phyloP scores from a whole-genome alignment of 2,888 invertebrate genomes.

The Meganola albula region DNA sequence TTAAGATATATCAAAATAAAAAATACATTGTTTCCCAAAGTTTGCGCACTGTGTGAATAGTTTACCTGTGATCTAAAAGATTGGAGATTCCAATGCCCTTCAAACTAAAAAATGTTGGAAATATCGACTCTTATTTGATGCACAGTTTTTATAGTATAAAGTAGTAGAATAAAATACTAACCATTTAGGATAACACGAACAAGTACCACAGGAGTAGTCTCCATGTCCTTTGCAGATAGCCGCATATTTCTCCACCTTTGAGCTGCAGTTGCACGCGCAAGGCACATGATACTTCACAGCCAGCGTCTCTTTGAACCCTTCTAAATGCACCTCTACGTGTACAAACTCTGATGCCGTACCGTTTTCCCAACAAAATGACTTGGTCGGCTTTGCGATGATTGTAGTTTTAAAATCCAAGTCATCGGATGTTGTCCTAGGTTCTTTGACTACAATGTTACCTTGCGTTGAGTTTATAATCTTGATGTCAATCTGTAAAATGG shows the following conservation, averaged over 20 bases:
- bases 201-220: slow-evolving; percentile 79
- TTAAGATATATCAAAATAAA: too few relatives aligned
- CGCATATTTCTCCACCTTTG: slow-evolving; percentile 48
- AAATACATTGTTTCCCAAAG: too few relatives aligned
- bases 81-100: too few relatives aligned
- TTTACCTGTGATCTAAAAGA: too few relatives aligned
- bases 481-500: slow-evolving; percentile 14
- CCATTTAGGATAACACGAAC: slow-evolving; percentile 65
- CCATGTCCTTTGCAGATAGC: slow-evolving; percentile 63
- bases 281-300: slow-evolving; percentile 48
- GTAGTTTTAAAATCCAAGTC: slow-evolving; percentile 25
- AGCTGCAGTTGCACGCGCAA: slow-evolving; percentile 53
- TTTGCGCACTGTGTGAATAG: too few relatives aligned
- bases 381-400: slow-evolving; percentile 27
- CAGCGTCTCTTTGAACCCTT: slow-evolving; percentile 32
- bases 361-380: slow-evolving; percentile 40
- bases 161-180: too few relatives aligned
- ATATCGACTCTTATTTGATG: too few relatives aligned
- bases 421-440: slow-evolving; percentile 11
- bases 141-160: too few relatives aligned
- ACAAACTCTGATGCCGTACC: slow-evolving; percentile 36
- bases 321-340: slow-evolving; percentile 34
- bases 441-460: slow-evolving; percentile 25
- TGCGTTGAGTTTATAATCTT: slow-evolving; percentile 39
- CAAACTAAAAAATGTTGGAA: too few relatives aligned